A percentile compares a stretch with the other conserved stretches of the same genome.
phyloP scores from a whole-genome alignment of 2,888 invertebrate genomes.

The Clistopyga incitator region DNA sequence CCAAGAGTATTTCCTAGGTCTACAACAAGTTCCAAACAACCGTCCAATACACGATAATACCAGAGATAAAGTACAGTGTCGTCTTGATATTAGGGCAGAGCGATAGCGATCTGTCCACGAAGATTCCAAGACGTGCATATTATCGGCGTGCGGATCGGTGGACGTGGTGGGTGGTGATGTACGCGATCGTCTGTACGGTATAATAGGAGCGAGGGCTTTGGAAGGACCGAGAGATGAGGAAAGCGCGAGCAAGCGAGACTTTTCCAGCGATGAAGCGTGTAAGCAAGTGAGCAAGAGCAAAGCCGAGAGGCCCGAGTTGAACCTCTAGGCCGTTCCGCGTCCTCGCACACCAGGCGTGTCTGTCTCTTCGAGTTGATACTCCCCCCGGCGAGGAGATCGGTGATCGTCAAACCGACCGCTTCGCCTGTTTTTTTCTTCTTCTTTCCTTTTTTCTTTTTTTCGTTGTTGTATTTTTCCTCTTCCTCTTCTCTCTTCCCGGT shows the following conservation, averaged over 20 bases:
- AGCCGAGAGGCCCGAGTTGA: slow-evolving; percentile 65
- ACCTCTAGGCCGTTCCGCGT: slow-evolving; percentile 83
- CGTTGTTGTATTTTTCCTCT: slow-evolving; percentile 34
- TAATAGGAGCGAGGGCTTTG: slow-evolving; percentile 43
- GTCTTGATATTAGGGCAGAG: slow-evolving; percentile 63
- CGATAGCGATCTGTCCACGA: slow-evolving; percentile 72
- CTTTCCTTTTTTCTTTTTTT: slow-evolving; percentile 40
- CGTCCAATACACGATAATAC: slow-evolving; percentile 15
- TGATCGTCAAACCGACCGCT: slow-evolving; percentile 65
- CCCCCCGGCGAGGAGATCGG: slow-evolving; percentile 67
- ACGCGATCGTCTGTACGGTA: slow-evolving; percentile 71
- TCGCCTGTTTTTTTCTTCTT: slow-evolving; percentile 43
- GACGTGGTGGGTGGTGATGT: slow-evolving; percentile 75
- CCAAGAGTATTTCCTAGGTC: not conserved
- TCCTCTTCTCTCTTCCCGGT: slow-evolving; percentile 45
- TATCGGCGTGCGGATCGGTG: slow-evolving; percentile 52
- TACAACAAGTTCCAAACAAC: not conserved
- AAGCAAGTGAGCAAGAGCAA: slow-evolving; percentile 52
- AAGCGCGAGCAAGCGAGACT: slow-evolving; percentile 47
- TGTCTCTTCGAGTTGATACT: slow-evolving; percentile 72
- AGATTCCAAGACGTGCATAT: slow-evolving; percentile 29
- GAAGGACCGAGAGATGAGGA: slow-evolving; percentile 54
- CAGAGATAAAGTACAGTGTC: slow-evolving; percentile 54
- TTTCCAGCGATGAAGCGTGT: slow-evolving; percentile 51
- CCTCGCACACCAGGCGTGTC: slow-evolving; percentile 82